Evolutionary conservation across 2,888 invertebrate species (phyloP), one percentile per base, ranked within the genome.

Genomic region (Ennomos fuscantarius): DNA sequence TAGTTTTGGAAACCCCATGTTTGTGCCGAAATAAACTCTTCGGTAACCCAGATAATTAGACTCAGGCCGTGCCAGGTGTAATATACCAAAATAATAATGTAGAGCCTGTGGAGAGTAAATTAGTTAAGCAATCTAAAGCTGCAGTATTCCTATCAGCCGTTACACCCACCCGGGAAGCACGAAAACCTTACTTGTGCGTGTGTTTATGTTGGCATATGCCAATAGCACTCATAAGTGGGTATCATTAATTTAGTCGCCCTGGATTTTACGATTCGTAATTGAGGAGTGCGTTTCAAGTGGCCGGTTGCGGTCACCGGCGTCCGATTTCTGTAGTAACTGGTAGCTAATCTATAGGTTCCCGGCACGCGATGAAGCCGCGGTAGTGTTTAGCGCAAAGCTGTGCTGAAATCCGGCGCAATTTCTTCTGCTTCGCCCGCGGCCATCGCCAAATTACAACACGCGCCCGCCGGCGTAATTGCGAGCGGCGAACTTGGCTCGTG

Each of bases 181-280:
- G 37, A 15, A 36, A 36, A n/a, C 9, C 2, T 10, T 32, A 32
- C 32, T 39, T 39, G 39, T 9, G 10, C 8, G 11, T n/a, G 33
- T 11, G 9, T 43, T 41, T 44, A 36, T 46, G 36, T 46, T 45
- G 44, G 34, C 41, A 49, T 42, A 36, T 46, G 43, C 40, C 55
- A 55, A 55, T 60, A 47, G 37, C 48, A 52, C 13, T 54, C 39
- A 55, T 55, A 55, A 55, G 69, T 63, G 66, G 67, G 70, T 69
- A 72, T 76, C 79, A 79, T 80, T 83, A 82, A 80, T 82, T 82
- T 81, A 81, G 82, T 82, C 74, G 79, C 79, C 74, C 79, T 68
- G 79, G 78, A 82, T 83, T 86, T 90, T 88, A 89, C 87, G 89
- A 90, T 87, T 86, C 82, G 80, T 89, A 90, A 90, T 90, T 90